A percentile compares a stretch with the other conserved stretches of the same genome.
Evolutionary conservation across 2,888 invertebrate species (phyloP).

Genomic region (Mayetiola destructor): DNA sequence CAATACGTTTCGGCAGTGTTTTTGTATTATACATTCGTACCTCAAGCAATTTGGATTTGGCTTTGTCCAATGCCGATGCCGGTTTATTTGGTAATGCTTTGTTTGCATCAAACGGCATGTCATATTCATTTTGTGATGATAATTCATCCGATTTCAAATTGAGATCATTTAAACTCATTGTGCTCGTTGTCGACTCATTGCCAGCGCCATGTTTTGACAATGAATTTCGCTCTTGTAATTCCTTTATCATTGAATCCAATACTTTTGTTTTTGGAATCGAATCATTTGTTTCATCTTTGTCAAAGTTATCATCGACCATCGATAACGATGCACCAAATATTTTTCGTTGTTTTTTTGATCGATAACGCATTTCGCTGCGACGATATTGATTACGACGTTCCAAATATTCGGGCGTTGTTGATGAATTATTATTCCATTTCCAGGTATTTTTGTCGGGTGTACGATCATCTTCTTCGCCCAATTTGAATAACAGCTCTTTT

Average conservation of each 20-base stretch:
- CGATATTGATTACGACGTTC: constrained; percentile 67
- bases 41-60: constrained; percentile 35
- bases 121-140: constrained; percentile 21
- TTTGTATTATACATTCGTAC: constrained; percentile 50
- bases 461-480: constrained; percentile 40
- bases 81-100: not conserved
- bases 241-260: constrained; percentile 5
- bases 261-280: not conserved
- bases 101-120: constrained; percentile 20
- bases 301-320: constrained; percentile 12
- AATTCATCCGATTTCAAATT: constrained; percentile 19
- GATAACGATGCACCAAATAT: constrained; percentile 17
- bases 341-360: constrained; percentile 33
- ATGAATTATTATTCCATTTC: constrained; percentile 39
- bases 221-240: not conserved
- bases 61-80: constrained; percentile 15
- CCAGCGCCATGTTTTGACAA: not conserved
- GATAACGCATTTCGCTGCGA: constrained; percentile 39
- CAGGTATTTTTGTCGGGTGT: constrained; percentile 34
- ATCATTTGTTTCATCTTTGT: not conserved
- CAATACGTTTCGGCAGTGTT: constrained; percentile 54
- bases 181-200: constrained; percentile 10
- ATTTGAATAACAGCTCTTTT: constrained; percentile 67
- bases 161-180: constrained; percentile 20
- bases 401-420: constrained; percentile 68